phyloP scores from a whole-genome alignment of 2,888 invertebrate genomes.

The Prosopocoilus inquinatus region DNA sequence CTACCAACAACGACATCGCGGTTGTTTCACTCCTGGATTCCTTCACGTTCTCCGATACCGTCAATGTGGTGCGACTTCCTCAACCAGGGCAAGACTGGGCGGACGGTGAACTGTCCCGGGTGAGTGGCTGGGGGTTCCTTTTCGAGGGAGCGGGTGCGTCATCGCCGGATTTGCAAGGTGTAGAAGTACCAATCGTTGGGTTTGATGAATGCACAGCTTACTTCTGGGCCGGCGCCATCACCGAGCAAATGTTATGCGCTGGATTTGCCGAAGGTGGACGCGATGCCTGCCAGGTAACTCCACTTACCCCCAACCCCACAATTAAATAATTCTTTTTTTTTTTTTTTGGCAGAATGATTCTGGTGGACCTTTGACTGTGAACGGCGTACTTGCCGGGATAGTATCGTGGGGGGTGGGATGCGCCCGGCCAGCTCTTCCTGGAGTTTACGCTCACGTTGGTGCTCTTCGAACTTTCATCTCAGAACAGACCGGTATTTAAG shows the following conservation, averaged over 20 bases:
- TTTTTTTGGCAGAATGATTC: constrained; percentile 36
- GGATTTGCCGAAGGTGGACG: constrained; percentile 53
- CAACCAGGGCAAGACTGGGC: background rate
- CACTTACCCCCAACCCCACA: background rate
- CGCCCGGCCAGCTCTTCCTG: constrained; percentile 38
- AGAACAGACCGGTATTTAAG: background rate
- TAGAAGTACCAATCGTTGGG: constrained; percentile 1
- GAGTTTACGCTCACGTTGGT: constrained; percentile 39
- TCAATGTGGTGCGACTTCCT: background rate
- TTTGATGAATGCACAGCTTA: background rate
- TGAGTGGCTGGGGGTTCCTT: constrained; percentile 15
- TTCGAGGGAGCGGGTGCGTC: constrained; percentile 12
- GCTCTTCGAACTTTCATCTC: background rate
- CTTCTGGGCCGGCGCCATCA: constrained; percentile 26
- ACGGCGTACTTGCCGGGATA: constrained; percentile 39
- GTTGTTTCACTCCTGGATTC: background rate
- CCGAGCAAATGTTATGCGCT: constrained; percentile 56
- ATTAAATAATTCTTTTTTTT: background rate
- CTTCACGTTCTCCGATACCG: background rate
- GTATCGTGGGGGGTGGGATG: constrained; percentile 44
- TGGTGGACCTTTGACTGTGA: constrained; percentile 40
- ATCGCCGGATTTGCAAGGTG: background rate
- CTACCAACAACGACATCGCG: constrained; percentile 1
- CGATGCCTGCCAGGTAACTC: constrained; percentile 55
- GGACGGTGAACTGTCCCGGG: background rate